phyloP scores from a whole-genome alignment of 2,797 vertebrate genomes.

The Amphiprion clarkii region DNA sequence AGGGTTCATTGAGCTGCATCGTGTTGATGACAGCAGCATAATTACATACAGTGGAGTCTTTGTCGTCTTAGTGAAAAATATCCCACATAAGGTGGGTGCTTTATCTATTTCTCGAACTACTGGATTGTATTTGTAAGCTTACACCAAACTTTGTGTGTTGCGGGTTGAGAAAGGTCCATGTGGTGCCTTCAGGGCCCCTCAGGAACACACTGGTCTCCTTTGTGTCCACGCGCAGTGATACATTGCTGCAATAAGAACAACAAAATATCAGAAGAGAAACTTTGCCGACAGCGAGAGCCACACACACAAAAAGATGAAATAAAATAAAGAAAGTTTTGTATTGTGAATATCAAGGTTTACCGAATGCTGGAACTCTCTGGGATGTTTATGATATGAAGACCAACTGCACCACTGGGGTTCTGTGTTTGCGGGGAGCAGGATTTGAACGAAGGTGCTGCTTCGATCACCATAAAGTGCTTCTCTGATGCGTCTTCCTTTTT shows the following conservation, averaged over 20 bases:
- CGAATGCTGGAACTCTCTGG: slow-evolving; percentile 64
- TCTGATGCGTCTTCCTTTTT: slow-evolving; percentile 60
- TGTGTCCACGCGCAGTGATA: slow-evolving; percentile 61
- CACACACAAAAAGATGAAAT: no score
- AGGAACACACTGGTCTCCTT: slow-evolving; percentile 64
- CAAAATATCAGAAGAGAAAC: background rate
- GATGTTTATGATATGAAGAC: slow-evolving; percentile 85
- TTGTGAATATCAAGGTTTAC: slow-evolving; percentile 65
- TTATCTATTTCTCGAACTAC: background rate
- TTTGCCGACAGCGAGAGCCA: background rate
- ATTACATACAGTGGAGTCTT: background rate
- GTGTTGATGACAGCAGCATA: background rate
- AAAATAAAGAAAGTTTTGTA: background rate
- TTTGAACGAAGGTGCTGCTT: background rate
- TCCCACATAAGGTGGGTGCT: background rate
- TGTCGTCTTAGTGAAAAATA: slow-evolving; percentile 8
- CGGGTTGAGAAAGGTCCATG: slow-evolving; percentile 72
- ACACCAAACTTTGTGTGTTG: slow-evolving; percentile 49
- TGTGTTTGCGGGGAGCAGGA: slow-evolving; percentile 66
- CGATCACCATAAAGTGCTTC: slow-evolving; percentile 66
- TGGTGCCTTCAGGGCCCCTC: slow-evolving; percentile 81
- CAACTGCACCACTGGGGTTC: background rate
- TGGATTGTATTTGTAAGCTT: slow-evolving; percentile 48
- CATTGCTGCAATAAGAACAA: slow-evolving; percentile 71
- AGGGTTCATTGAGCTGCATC: background rate